Percentiles rank a stretch among this genome's conserved stretches.
phyloP scores from a whole-genome alignment of 2,113 vertebrate genomes.

The Probosciger aterrimus region DNA sequence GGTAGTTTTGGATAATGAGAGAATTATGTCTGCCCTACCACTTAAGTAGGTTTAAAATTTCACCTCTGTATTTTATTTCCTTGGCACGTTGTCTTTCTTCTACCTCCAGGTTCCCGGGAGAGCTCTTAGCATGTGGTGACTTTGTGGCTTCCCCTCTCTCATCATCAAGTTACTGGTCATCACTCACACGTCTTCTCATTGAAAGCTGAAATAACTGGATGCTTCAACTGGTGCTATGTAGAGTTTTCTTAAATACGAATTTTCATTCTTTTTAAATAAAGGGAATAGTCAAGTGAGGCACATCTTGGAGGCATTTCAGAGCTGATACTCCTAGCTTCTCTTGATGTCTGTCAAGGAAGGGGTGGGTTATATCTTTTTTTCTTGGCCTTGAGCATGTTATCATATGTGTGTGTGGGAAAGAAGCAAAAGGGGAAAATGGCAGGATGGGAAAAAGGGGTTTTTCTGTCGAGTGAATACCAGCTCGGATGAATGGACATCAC shows the following conservation, averaged over 20 bases:
- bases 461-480: neutral
- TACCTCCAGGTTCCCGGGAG: neutral
- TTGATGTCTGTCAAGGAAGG: neutral
- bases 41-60: constrained; percentile 14
- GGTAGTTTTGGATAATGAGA: neutral
- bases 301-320: neutral
- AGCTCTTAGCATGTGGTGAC: neutral
- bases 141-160: neutral
- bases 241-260: neutral
- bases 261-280: neutral
- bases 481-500: neutral
- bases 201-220: neutral
- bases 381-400: neutral
- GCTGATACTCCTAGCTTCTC: neutral
- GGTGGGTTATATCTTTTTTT: neutral
- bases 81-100: neutral
- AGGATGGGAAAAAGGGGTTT: neutral
- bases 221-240: neutral
- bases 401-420: neutral
- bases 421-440: neutral
- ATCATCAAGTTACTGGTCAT: neutral
- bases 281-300: neutral
- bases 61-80: neutral
- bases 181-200: neutral
- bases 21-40: neutral